Base-by-base conservation (phyloP, 1,140 invertebrate genomes). In the Microplitis demolitor region DNA sequence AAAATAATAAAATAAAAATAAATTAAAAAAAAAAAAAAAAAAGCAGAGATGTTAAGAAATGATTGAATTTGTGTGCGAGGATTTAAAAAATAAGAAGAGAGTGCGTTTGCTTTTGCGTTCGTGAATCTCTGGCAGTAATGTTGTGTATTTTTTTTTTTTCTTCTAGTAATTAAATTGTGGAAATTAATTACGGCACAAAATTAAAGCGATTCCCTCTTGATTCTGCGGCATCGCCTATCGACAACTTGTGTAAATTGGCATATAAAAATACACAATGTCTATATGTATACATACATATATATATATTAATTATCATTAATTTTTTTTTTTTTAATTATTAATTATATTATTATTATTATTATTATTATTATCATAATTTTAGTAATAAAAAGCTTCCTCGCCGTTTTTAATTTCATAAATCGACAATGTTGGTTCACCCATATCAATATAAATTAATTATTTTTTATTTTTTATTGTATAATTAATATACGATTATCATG, bases 41-140 rank as follows among this genome's bases (percentile, higher is more conserved):
- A 39, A 66, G 53, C 37, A n/a, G 62, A 24, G 14, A 31, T 58
- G 14, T 66, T 50, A 50, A 39, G 74, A 13, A 50, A 50, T 68
- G 34, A 72, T 34, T 72, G 66, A 45, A 39, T 45, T 45, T 45
- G 39, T 45, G 39, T 6, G 39, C 6, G 39, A 45, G 62, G 53
- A 62, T 53, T 66, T 60, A 71, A 68, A 69, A 60, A 71, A 75
- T 67, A 45, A 56, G 39, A 66, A 71, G 67, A 72, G 56, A 62
- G n/a, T 31, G 50, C 63, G 74, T 73, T 76, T 60, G 45, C 64
- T 73, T 76, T 76, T 75, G 14, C 54, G 72, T 78, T 77, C 71
- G 60, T 71, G 64, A 33, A 74, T 73, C 71, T 70, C 70, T 72
- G 58, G 53, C 53, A 31, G 58, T 60, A 60, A 60, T 60, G 24